Percentiles rank a stretch among this genome's conserved stretches.
Conservation (phyloP, 2,113 vertebrate genomes). For the Leucosticte australis region DNA sequence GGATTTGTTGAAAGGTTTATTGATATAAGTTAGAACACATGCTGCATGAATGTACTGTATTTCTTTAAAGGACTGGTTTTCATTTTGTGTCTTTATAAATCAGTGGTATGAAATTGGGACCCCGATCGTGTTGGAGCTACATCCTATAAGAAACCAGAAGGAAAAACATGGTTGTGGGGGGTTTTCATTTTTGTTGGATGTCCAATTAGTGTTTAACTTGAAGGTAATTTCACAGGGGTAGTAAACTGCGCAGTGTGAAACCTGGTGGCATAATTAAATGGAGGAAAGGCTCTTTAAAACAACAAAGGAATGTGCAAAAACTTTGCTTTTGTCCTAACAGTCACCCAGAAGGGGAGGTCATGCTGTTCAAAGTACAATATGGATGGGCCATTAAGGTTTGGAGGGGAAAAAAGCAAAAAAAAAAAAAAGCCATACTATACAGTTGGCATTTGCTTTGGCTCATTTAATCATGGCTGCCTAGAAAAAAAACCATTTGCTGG, state of each 20-base stretch:
- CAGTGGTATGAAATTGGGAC: conserved; percentile 18
- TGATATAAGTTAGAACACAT: conserved; percentile 59
- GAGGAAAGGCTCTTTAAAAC: conserved; percentile 63
- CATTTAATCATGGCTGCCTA: background rate
- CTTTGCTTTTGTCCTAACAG: conserved; percentile 53
- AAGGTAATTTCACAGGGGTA: conserved; percentile 69
- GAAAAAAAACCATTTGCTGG: conserved; percentile 27
- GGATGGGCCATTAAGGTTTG: conserved; percentile 59
- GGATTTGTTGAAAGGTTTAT: conserved; percentile 66
- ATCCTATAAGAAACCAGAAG: conserved; percentile 44
- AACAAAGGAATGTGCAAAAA: conserved; percentile 60
- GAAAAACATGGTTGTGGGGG: background rate
- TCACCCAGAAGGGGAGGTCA: conserved; percentile 54
- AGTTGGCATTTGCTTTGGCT: conserved; percentile 38
- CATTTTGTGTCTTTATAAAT: conserved; percentile 58
- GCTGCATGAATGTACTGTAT: conserved; percentile 17
- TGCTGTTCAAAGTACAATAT: conserved; percentile 69
- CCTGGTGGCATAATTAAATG: conserved; percentile 40
- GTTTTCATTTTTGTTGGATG: conserved; percentile 46
- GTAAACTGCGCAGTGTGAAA: conserved; percentile 53
- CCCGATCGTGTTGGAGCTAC: background rate
- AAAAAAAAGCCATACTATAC: background rate
- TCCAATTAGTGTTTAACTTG: conserved; percentile 67
- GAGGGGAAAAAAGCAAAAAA: background rate
- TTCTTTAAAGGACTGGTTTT: conserved; percentile 22